Evolutionary conservation across 1,140 invertebrate genomes (phyloP).

Genomic region (Brachionus plicatilis): DNA sequence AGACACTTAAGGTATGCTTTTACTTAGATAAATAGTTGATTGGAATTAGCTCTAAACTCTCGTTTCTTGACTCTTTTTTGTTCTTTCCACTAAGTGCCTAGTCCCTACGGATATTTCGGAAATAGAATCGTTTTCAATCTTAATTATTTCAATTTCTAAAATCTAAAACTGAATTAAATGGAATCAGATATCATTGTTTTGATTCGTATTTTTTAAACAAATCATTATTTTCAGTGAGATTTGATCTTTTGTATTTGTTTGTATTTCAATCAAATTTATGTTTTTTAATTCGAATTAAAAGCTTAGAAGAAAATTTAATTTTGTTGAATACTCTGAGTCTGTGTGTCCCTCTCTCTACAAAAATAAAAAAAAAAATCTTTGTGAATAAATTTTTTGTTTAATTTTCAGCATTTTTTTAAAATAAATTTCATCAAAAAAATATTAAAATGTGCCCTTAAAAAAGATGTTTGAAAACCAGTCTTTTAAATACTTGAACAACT

Average conservation of each 20-base stretch:
- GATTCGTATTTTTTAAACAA: background rate
- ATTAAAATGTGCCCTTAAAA: too few species aligned
- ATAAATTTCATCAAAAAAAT: too few species aligned
- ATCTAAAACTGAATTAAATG: background rate
- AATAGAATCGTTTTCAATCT: background rate
- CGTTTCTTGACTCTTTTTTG: background rate
- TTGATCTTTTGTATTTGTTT: conserved; percentile 6
- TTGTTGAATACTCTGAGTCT: background rate
- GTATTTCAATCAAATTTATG: background rate
- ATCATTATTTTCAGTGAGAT: background rate
- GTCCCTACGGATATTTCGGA: background rate
- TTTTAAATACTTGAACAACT: background rate
- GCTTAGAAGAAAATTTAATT: background rate
- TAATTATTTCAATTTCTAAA: background rate
- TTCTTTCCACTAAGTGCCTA: background rate
- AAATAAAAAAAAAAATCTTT: too few species aligned
- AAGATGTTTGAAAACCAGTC: too few species aligned
- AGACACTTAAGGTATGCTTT: conserved; percentile 2
- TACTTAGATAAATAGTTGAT: background rate
- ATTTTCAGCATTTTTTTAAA: too few species aligned
- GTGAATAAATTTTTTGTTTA: too few species aligned
- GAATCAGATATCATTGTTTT: background rate
- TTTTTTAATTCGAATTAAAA: background rate
- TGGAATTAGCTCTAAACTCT: background rate
- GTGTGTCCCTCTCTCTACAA: background rate